Conservation (phyloP, 2,797 vertebrate species). For the Anableps anableps region DNA sequence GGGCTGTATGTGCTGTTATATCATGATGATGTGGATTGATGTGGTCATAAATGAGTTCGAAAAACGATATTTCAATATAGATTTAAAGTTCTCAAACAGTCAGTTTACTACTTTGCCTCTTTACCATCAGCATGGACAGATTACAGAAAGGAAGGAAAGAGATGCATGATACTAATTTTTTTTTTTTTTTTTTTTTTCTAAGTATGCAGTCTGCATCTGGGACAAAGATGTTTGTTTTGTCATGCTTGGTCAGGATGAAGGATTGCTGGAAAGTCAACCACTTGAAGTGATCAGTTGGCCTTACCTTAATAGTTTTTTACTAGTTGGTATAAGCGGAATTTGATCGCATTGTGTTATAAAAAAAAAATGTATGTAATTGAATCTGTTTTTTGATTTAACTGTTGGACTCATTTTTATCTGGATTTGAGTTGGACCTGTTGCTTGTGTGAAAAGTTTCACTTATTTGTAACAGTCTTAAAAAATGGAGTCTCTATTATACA, state of each 20-base stretch:
- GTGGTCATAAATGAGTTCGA: neutral
- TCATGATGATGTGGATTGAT: neutral
- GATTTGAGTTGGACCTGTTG: neutral
- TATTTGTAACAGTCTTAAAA: neutral
- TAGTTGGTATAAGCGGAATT: neutral
- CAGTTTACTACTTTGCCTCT: neutral
- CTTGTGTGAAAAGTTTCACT: neutral
- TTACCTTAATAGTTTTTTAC: neutral
- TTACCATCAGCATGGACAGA: neutral
- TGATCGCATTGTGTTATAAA: neutral
- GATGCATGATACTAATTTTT: too few relatives aligned
- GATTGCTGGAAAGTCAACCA: neutral
- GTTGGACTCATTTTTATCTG: neutral
- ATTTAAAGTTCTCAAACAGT: neutral
- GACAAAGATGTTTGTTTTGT: neutral
- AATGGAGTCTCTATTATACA: neutral
- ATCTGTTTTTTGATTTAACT: neutral
- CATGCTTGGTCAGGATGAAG: neutral
- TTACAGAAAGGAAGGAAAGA: too few relatives aligned
- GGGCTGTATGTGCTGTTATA: neutral
- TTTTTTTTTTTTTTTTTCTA: too few relatives aligned
- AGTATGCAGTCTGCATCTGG: too few relatives aligned
- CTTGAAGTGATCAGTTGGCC: neutral
- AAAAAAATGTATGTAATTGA: neutral
- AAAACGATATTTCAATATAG: too few relatives aligned